A percentile compares a stretch with the other conserved stretches of the same genome.
Conservation (phyloP, 2,888 invertebrate species). For the Oxycera nigricornis region DNA sequence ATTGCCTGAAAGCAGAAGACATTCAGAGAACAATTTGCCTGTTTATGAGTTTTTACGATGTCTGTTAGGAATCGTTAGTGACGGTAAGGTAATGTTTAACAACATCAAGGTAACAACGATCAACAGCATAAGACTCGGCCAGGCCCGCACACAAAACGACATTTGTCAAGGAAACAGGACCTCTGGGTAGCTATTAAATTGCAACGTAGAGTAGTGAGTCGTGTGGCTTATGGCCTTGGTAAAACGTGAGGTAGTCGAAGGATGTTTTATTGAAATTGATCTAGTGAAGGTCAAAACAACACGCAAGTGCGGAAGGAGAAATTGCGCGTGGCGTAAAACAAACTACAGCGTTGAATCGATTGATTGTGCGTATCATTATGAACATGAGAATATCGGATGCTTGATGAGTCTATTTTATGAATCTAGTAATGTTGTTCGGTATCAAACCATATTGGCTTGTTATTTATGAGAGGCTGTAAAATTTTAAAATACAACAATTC, state of each 20-base stretch:
- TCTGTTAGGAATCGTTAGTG: constrained; percentile 29
- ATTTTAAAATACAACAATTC: too few species aligned
- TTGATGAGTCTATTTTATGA: too few species aligned
- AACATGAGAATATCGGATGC: too few species aligned
- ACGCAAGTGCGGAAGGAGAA: constrained; percentile 8
- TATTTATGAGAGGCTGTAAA: too few species aligned
- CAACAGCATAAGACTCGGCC: neutral
- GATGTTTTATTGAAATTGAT: neutral
- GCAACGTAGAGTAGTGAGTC: neutral
- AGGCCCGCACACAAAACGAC: neutral
- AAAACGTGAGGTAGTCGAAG: constrained; percentile 7
- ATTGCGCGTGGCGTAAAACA: constrained; percentile 37
- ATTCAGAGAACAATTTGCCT: constrained; percentile 38
- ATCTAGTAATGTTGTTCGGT: too few species aligned
- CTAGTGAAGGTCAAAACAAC: constrained; percentile 10
- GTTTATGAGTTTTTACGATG: constrained; percentile 39
- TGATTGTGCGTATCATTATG: too few species aligned
- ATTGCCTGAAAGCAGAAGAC: constrained; percentile 15
- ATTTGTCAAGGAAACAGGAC: neutral
- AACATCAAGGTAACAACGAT: constrained; percentile 28
- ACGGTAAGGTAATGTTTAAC: constrained; percentile 37
- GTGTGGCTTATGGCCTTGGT: constrained; percentile 32
- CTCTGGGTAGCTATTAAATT: neutral
- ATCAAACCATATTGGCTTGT: too few species aligned
- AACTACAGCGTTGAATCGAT: too few species aligned